phyloP scores from a whole-genome alignment of 1,140 invertebrate genomes.

The Zaprionus africanus region DNA sequence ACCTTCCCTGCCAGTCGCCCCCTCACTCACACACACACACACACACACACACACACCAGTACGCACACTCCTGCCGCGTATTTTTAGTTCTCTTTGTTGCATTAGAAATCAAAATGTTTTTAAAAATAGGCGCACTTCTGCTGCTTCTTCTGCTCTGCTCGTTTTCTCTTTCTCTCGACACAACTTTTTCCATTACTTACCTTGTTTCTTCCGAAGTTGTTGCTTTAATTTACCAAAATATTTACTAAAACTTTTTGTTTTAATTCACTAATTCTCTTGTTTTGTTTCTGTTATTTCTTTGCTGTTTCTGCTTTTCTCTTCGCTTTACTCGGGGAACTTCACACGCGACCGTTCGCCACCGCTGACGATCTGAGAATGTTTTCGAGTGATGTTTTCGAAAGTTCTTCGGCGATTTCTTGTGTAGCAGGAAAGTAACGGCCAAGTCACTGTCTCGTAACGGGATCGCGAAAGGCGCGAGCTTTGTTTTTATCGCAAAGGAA shows the following conservation, averaged over 20 bases:
- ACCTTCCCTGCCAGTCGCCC: too few species aligned
- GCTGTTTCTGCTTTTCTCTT: not conserved
- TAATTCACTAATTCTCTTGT: not conserved
- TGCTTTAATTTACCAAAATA: not conserved
- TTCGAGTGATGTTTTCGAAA: not conserved
- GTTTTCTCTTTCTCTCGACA: not conserved
- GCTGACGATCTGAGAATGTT: slow-evolving; percentile 5
- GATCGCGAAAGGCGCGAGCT: not conserved
- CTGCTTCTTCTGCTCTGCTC: not conserved
- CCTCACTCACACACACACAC: not conserved
- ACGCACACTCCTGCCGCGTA: not conserved
- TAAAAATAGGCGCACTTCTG: slow-evolving; percentile 25
- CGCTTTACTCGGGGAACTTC: not conserved
- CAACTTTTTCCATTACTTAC: slow-evolving; percentile 2
- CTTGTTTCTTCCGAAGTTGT: not conserved
- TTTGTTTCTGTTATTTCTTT: not conserved
- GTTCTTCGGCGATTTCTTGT: not conserved
- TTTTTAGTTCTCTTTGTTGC: slow-evolving; percentile 17
- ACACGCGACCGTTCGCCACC: not conserved
- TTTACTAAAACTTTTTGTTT: not conserved
- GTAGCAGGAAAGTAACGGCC: not conserved
- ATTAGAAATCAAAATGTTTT: slow-evolving; percentile 1
- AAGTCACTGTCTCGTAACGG: not conserved
- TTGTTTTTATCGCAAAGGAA: not conserved
- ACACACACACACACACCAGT: not conserved